These are phyloP conservation scores for Microctonus aethiopoides DNA, from an alignment of 2,888 invertebrate genomes.

Conservation along the genomic window DNA sequence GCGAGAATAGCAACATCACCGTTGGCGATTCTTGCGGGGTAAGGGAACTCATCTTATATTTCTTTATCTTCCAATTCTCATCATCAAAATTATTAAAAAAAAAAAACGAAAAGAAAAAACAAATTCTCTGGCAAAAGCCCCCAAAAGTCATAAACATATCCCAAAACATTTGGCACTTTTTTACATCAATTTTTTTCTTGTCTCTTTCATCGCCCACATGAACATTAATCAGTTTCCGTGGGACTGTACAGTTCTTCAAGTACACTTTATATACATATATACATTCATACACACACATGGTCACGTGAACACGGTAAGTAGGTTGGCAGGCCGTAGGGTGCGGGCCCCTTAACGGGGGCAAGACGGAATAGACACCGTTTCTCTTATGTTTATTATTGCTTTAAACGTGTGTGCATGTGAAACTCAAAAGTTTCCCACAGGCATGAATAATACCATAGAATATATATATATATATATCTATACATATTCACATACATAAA, in stretches of 20 bases:
- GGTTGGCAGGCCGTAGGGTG: conserved; percentile 40
- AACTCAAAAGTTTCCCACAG: conserved; percentile 54
- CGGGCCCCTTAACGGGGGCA: neutral
- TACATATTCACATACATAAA: too few species aligned
- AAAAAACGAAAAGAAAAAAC: neutral
- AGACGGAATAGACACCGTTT: conserved; percentile 25
- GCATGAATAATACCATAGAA: conserved; percentile 17
- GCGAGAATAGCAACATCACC: conserved; percentile 10
- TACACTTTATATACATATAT: neutral
- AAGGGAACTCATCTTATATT: conserved; percentile 9
- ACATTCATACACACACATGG: neutral
- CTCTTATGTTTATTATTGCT: conserved; percentile 49
- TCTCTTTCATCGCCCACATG: conserved; percentile 18
- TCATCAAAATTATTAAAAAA: neutral
- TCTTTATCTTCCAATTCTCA: conserved; percentile 7
- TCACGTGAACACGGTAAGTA: conserved; percentile 35
- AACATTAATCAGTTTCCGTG: conserved; percentile 9
- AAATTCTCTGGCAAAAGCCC: neutral
- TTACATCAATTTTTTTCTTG: neutral
- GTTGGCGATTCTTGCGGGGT: conserved; percentile 9
- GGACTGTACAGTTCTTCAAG: conserved; percentile 7
- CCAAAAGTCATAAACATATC: neutral
- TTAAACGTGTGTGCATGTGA: conserved; percentile 46
- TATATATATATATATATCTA: too few species aligned
- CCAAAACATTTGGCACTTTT: neutral